phyloP scores from a whole-genome alignment of 2,113 vertebrate species.

The Dunckerocampus dactyliophorus region DNA sequence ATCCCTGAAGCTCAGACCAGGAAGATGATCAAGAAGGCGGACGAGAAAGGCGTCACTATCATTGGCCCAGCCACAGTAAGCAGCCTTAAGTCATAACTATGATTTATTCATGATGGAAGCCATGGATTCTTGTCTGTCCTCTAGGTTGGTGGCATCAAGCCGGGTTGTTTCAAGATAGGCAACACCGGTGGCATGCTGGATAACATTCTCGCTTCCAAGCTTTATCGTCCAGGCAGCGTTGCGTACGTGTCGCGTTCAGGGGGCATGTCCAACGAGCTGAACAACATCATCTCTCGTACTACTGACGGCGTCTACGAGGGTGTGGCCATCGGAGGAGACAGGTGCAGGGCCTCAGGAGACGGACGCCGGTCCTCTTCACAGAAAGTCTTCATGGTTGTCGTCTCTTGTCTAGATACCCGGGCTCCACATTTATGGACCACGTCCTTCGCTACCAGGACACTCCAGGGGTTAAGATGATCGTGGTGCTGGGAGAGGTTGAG shows the following conservation, averaged over 20 bases:
- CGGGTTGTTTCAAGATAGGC: slow-evolving; percentile 97
- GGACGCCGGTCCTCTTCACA: not conserved
- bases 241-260: slow-evolving; percentile 94
- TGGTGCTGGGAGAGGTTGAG: slow-evolving; percentile 90
- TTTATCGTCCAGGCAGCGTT: slow-evolving; percentile 94
- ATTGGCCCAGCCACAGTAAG: slow-evolving; percentile 95
- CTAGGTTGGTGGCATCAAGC: slow-evolving; percentile 96
- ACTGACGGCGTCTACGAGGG: slow-evolving; percentile 94
- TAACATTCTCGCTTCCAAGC: slow-evolving; percentile 94
- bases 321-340: slow-evolving; percentile 95
- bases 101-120: not conserved
- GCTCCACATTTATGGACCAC: slow-evolving; percentile 96
- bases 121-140: not conserved
- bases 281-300: slow-evolving; percentile 94
- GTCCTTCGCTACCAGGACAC: slow-evolving; percentile 94
- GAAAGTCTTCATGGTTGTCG: not conserved
- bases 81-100: not conserved
- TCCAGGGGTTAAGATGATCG: slow-evolving; percentile 92
- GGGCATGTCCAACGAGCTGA: slow-evolving; percentile 98
- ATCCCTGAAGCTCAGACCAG: slow-evolving; percentile 93
- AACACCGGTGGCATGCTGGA: slow-evolving; percentile 98
- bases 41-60: slow-evolving; percentile 94
- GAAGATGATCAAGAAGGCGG: slow-evolving; percentile 87
- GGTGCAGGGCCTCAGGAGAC: slow-evolving; percentile 62
- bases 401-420: slow-evolving; percentile 81